A percentile compares a stretch with the other conserved stretches of the same genome.
These are phyloP conservation scores for Gonatopus flavifemur DNA, from an alignment of 1,140 invertebrate genomes.

Conservation along the genomic window DNA sequence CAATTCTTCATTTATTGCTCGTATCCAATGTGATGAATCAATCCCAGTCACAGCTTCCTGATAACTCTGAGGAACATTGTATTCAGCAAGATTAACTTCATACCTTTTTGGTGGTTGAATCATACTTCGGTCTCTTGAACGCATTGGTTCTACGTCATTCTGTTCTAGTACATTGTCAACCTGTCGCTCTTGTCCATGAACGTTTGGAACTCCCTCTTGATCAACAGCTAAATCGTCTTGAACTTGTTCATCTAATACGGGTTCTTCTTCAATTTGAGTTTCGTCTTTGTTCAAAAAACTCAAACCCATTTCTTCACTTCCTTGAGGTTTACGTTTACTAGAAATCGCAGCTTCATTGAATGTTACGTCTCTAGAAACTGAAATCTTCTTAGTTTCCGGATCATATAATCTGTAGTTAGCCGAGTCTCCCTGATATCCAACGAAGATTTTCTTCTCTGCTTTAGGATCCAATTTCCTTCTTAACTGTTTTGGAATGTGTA, in stretches of 20 bases:
- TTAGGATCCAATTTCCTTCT: slow-evolving; percentile 33
- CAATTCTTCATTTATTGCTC: slow-evolving; percentile 26
- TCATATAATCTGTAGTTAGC: slow-evolving; percentile 1
- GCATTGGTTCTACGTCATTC: not conserved
- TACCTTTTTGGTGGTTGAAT: not conserved
- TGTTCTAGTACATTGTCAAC: not conserved
- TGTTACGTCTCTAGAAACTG: slow-evolving; percentile 32
- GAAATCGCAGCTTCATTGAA: slow-evolving; percentile 28
- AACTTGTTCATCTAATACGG: not conserved
- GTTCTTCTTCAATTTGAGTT: not conserved
- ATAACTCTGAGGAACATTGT: slow-evolving; percentile 15
- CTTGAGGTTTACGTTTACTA: not conserved
- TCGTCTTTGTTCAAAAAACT: not conserved
- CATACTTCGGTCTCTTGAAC: not conserved
- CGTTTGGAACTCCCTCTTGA: too few relatives aligned
- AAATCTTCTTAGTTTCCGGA: slow-evolving; percentile 20
- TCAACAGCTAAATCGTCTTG: too few relatives aligned
- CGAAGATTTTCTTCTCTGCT: slow-evolving; percentile 1
- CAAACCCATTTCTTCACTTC: not conserved
- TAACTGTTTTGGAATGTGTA: slow-evolving; percentile 31
- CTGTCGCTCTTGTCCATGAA: too few relatives aligned
- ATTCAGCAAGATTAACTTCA: not conserved
- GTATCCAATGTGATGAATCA: slow-evolving; percentile 17
- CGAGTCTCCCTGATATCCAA: not conserved
- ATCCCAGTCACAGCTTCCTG: slow-evolving; percentile 13